These are phyloP conservation scores for Tetrax tetrax DNA, from an alignment of 2,113 vertebrate species.

Conservation along the genomic window DNA sequence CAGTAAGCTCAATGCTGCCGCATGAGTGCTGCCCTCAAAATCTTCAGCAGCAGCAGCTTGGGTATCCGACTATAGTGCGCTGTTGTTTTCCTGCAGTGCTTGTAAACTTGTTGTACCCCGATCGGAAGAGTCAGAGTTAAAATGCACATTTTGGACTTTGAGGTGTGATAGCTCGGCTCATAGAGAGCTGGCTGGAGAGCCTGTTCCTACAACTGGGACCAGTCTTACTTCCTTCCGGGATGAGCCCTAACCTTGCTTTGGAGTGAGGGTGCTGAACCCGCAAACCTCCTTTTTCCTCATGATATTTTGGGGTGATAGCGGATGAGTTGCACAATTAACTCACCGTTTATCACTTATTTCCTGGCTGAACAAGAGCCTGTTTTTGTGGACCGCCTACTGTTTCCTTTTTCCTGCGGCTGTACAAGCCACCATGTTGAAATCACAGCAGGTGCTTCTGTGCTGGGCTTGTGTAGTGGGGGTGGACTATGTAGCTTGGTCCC, in stretches of 20 bases:
- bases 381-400: fast-evolving
- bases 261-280: neutral
- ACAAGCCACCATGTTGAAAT: neutral
- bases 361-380: neutral
- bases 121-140: neutral
- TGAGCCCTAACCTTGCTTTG: neutral
- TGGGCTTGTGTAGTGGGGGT: too few species aligned
- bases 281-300: neutral
- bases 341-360: neutral
- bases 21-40: fast-evolving
- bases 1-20: neutral
- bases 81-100: neutral
- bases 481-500: too few species aligned
- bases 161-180: neutral
- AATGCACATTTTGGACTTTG: neutral
- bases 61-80: fast-evolving
- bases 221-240: neutral
- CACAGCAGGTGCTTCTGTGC: neutral
- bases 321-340: neutral
- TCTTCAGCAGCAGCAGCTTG: neutral
- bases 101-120: fast-evolving
- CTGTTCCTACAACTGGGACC: neutral
- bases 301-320: neutral
- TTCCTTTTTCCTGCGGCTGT: neutral
- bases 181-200: neutral